Percentiles rank a stretch among this genome's conserved stretches.
Evolutionary conservation across 1,140 invertebrate genomes (phyloP).

Genomic region (Tetraneura akinire): DNA sequence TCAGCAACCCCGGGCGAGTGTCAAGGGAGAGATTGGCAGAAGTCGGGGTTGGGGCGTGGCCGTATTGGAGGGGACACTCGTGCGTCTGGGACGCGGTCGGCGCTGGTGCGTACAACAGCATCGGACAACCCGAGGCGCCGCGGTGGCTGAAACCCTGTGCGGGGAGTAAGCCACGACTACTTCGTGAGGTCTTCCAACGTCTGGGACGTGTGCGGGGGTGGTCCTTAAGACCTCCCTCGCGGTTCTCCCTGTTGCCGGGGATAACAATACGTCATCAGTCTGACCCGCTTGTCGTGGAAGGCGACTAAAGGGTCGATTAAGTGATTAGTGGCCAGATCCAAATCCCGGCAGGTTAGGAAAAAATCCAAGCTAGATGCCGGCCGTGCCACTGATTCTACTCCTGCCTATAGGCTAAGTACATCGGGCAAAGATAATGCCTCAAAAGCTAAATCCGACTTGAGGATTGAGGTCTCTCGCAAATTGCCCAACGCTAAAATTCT

Average conservation of each 20-base stretch:
- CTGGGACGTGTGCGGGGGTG: not conserved
- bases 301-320: not conserved
- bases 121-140: slow-evolving; percentile 2
- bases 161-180: not conserved
- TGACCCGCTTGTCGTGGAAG: not conserved
- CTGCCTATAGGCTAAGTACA: no score
- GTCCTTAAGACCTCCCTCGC: not conserved
- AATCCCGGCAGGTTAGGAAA: not conserved
- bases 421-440: no score
- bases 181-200: not conserved
- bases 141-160: not conserved
- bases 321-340: no score
- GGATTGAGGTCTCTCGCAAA: not conserved
- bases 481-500: no score
- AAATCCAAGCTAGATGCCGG: no score
- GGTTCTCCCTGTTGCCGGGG: not conserved
- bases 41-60: not conserved
- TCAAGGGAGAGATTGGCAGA: not conserved
- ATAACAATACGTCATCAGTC: not conserved
- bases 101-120: not conserved
- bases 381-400: no score
- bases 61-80: not conserved
- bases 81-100: not conserved
- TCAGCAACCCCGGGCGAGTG: no score
- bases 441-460: no score